Evolutionary conservation across 2,888 invertebrate genomes (phyloP).

Genomic region (Callosobruchus maculatus): DNA sequence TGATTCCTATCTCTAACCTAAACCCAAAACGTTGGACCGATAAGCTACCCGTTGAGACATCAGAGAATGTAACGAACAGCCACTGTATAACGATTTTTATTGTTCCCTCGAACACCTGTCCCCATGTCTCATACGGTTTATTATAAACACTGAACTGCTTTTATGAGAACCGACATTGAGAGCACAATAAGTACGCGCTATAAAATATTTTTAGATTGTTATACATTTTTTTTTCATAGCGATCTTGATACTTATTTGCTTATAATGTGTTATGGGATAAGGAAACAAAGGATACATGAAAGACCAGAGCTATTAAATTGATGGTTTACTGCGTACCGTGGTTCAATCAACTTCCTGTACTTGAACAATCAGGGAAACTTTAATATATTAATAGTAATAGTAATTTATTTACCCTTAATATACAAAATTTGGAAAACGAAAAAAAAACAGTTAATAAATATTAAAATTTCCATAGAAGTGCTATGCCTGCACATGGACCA

Average conservation of each 20-base stretch:
- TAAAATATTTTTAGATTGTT: slow-evolving; percentile 1
- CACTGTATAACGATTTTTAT: slow-evolving; percentile 21
- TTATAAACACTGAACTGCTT: slow-evolving; percentile 22
- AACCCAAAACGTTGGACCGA: no score
- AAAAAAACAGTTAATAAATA: no score
- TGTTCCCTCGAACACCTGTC: slow-evolving; percentile 27
- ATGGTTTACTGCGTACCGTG: background rate
- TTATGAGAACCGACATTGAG: background rate
- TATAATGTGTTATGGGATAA: background rate
- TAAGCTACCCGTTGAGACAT: no score
- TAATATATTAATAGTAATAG: no score
- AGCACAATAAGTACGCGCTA: background rate
- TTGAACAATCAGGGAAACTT: no score
- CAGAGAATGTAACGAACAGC: background rate
- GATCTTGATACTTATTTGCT: background rate
- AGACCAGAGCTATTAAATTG: background rate
- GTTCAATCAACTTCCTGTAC: background rate
- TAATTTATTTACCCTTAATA: no score
- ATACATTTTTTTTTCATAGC: background rate
- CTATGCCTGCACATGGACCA: no score
- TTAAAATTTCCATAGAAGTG: no score
- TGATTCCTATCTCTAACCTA: no score
- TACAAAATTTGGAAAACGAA: no score
- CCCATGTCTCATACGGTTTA: slow-evolving; percentile 22
- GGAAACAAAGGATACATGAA: background rate